These are phyloP conservation scores for Monochamus alternatus DNA, from an alignment of 2,888 invertebrate species.

Conservation along the genomic window DNA sequence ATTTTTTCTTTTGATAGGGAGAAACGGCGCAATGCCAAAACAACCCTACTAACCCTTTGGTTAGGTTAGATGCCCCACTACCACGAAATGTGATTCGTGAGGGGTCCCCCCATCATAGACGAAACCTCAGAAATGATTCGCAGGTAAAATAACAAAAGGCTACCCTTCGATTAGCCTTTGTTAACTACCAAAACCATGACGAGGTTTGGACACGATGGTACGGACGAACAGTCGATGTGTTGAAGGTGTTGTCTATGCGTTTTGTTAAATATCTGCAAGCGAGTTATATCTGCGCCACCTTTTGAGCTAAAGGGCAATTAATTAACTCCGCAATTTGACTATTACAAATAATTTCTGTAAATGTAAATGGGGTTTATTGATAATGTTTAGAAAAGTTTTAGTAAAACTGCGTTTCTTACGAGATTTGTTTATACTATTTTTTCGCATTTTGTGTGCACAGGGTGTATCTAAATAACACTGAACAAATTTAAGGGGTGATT, in stretches of 20 bases:
- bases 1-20: slow-evolving; percentile 10
- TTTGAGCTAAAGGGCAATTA: not conserved
- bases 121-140: not conserved
- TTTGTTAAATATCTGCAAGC: not conserved
- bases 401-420: too few species aligned
- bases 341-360: too few species aligned
- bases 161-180: not conserved
- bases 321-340: too few species aligned
- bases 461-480: too few species aligned
- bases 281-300: not conserved
- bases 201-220: not conserved
- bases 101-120: slow-evolving; percentile 4
- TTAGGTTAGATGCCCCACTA: slow-evolving; percentile 14
- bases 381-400: too few species aligned
- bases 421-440: too few species aligned
- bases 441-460: too few species aligned
- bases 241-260: not conserved
- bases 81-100: not conserved
- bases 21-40: slow-evolving; percentile 20
- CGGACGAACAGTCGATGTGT: not conserved
- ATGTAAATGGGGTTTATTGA: too few species aligned
- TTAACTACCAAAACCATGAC: not conserved
- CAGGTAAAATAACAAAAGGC: not conserved
- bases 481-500: too few species aligned
- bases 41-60: slow-evolving; percentile 15